Base-by-base conservation (phyloP, 2,888 invertebrate genomes). In the Stenoptilia bipunctidactyla region DNA sequence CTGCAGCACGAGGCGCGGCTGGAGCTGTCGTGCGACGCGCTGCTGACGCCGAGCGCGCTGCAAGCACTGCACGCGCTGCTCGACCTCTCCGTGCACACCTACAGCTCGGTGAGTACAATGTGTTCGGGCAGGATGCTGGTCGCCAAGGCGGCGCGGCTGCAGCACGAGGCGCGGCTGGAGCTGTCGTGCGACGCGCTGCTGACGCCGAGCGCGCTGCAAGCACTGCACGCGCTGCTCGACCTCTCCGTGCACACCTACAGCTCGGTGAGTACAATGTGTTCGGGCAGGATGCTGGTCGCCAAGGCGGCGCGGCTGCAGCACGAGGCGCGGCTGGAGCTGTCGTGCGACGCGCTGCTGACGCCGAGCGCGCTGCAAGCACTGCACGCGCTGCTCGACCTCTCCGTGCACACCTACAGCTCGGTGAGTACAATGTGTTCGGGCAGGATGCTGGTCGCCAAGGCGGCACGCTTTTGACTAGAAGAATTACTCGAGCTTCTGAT, bases 221-320 rank as follows among this genome's bases (percentile, higher is more conserved):
- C 70, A 0, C 43, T 82, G 34, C 51, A 69, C 25, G 71, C 74
- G n/a, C 47, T 79, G 1, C 66, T 58, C 34, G 70, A 82, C 2
- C 55, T 83, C 5, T 63, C 79, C 10, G 53, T 71, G 45, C 66
- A 80, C 41, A 70, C 68, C 1, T 80, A 83, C 40, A 73, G 66
- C 39, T 56, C 75, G 54, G 83, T 82, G 33, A 62, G 73, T 63
- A 20, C n/a, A n/a, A n/a, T n/a, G n/a, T n/a, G n/a, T n/a, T n/a
- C n/a, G n/a, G n/a, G 71, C 15, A 51, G 92, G 34, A 86, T 88
- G 51, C 61, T 92, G 2, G 62, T 91, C 2, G 87, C 91, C 0
- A 90, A 92, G 48, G 80, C 90, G 2, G 87, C 87, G 1, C 68
- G 87, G 44, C 63, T 92, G 39, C 92, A 91, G 46, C 91, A 91